phyloP scores from a whole-genome alignment of 2,888 invertebrate species.

The Drosophila rubida region DNA sequence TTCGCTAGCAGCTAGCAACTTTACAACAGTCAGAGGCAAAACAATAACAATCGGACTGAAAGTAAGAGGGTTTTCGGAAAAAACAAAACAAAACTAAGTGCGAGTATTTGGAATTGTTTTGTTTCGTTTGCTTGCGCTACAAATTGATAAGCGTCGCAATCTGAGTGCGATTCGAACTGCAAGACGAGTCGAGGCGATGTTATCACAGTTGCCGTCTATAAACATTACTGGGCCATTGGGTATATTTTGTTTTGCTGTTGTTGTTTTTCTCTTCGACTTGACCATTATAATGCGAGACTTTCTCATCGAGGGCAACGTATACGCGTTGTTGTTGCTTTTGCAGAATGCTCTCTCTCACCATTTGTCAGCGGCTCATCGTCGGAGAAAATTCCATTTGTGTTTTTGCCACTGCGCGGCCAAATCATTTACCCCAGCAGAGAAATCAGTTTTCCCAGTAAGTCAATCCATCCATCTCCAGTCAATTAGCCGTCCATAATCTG shows the following conservation, averaged over 20 bases:
- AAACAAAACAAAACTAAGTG: constrained; percentile 27
- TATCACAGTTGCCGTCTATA: constrained; percentile 47
- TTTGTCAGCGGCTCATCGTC: constrained; percentile 90
- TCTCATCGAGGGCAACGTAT: constrained; percentile 46
- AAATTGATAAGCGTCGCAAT: constrained; percentile 56
- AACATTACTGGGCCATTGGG: constrained; percentile 15
- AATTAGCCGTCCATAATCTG: constrained; percentile 13
- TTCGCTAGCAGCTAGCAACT: constrained; percentile 58
- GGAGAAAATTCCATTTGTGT: constrained; percentile 94
- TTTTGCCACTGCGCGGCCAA: constrained; percentile 93
- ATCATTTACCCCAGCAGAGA: constrained; percentile 95
- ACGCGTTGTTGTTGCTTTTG: constrained; percentile 70
- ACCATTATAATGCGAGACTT: constrained; percentile 46
- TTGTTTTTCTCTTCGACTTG: constrained; percentile 17
- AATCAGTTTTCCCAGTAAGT: constrained; percentile 90
- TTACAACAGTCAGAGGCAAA: constrained; percentile 29
- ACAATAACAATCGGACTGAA: constrained; percentile 52
- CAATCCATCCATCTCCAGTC: not conserved
- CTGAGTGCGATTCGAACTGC: not conserved
- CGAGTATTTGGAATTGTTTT: constrained; percentile 42
- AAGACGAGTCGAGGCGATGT: constrained; percentile 37
- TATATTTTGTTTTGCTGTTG: not conserved
- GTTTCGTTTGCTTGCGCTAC: constrained; percentile 8
- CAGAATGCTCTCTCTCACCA: constrained; percentile 92
- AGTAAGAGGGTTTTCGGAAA: constrained; percentile 62